Evolutionary conservation across 2,888 invertebrate species (phyloP), one percentile per base, ranked within the genome.

Genomic region (Mythimna ferrago): DNA sequence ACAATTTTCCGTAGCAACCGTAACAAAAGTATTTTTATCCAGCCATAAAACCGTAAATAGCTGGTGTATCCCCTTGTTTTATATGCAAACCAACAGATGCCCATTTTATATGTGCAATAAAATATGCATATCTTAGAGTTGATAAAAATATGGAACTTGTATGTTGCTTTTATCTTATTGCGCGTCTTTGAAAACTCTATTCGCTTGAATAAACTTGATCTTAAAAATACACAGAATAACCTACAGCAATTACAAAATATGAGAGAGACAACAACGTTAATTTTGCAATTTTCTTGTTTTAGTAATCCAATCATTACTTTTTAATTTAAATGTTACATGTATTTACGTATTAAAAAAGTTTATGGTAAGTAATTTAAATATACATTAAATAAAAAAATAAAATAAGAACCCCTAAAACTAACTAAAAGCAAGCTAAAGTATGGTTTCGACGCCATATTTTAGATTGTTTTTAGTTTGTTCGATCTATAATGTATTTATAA

Each of bases 91-190:
- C 70, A 71, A 64, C 76, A 81, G 64, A 85, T 80, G 76, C 71
- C 78, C 69, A 80, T 78, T 85, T 86, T 80, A 86, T 86, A 74
- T 38, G 60, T 76, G 66, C 71, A 80, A 78, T 86, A 83, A 86
- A 86, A 83, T 74, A 73, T 81, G 76, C 83, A 83, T 85, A 83
- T 82, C 83, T 80, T 67, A 70, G 83, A 76, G 75, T 78, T 83
- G 73, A 82, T 83, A 85, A 77, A 78, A 75, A 81, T 80, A 66
- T 66, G 56, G 38, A 38, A 66, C 62, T 57, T 51, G 62, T 38
- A 56, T 61, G 80, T 54, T 54, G n/a, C 61, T 79, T 67, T 78
- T 71, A 66, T 62, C 48, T 72, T 48, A 53, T 62, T 57, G 48
- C 14, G 21, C 48, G 10, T 48, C 1, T 53, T 57, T 67, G 21